phyloP scores from a whole-genome alignment of 2,797 vertebrate genomes.

The Salarias fasciatus region DNA sequence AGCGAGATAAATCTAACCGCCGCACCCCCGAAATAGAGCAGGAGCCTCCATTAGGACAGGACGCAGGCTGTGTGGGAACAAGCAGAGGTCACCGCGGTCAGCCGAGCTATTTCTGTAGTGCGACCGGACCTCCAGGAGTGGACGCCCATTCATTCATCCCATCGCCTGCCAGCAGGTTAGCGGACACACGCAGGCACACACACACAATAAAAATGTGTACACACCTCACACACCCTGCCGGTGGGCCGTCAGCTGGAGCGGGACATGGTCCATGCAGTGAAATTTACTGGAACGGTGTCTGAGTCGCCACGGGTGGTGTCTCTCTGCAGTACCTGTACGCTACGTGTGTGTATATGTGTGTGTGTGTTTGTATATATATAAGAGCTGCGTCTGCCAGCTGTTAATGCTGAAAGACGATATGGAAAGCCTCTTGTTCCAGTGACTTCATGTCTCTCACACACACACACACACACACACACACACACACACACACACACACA shows the following conservation, averaged over 20 bases:
- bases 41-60: slow-evolving; percentile 70
- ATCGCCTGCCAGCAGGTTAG: slow-evolving; percentile 62
- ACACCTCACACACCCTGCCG: slow-evolving; percentile 45
- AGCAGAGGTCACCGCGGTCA: slow-evolving; percentile 77
- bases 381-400: slow-evolving; percentile 31
- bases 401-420: slow-evolving; percentile 47
- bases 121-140: slow-evolving; percentile 73
- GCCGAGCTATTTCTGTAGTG: slow-evolving; percentile 78
- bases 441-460: slow-evolving; percentile 61
- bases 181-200: slow-evolving; percentile 28
- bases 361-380: slow-evolving; percentile 30
- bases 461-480: slow-evolving; percentile 47
- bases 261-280: slow-evolving; percentile 10
- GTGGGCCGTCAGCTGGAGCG: slow-evolving; percentile 33
- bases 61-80: slow-evolving; percentile 73
- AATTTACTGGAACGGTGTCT: slow-evolving; percentile 20
- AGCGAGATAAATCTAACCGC: slow-evolving; percentile 76
- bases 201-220: slow-evolving; percentile 19
- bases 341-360: slow-evolving; percentile 41
- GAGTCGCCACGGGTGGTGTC: too few relatives aligned
- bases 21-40: slow-evolving; percentile 73
- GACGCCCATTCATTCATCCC: slow-evolving; percentile 74
- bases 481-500: slow-evolving; percentile 45
- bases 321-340: too few relatives aligned
- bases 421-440: slow-evolving; percentile 65